These are phyloP conservation scores for Pimephales promelas DNA, from an alignment of 2,113 vertebrate species.

Conservation along the genomic window DNA sequence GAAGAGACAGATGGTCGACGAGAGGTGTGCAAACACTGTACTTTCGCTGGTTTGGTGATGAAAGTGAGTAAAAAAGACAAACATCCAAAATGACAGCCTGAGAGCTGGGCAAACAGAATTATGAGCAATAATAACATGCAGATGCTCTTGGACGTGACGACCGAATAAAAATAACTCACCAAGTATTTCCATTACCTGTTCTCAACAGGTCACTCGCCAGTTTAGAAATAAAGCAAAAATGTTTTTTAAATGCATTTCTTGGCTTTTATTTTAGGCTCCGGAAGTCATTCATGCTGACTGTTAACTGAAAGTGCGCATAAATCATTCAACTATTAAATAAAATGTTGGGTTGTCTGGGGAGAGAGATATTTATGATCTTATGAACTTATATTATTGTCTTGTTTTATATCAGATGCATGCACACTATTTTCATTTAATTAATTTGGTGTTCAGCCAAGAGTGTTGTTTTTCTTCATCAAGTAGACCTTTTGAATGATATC, in stretches of 20 bases:
- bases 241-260: not conserved
- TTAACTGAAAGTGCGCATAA: not conserved
- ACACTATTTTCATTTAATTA: not conserved
- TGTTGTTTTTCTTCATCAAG: not conserved
- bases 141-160: not conserved
- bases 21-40: constrained; percentile 39
- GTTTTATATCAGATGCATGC: not conserved
- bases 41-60: constrained; percentile 10
- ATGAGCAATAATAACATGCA: constrained; percentile 20
- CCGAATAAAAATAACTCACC: not conserved
- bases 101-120: constrained; percentile 28
- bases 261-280: not conserved
- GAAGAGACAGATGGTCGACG: constrained; percentile 16
- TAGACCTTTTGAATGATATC: not conserved
- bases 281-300: not conserved
- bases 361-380: not conserved
- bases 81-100: constrained; percentile 1
- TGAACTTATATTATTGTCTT: not conserved
- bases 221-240: not conserved
- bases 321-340: not conserved
- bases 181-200: constrained; percentile 5
- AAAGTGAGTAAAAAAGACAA: constrained; percentile 10
- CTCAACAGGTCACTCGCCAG: not conserved
- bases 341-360: not conserved
- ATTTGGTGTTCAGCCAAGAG: constrained; percentile 18